Evolutionary conservation across 2,797 vertebrate genomes (phyloP).

Genomic region (Capromys pilorides): DNA sequence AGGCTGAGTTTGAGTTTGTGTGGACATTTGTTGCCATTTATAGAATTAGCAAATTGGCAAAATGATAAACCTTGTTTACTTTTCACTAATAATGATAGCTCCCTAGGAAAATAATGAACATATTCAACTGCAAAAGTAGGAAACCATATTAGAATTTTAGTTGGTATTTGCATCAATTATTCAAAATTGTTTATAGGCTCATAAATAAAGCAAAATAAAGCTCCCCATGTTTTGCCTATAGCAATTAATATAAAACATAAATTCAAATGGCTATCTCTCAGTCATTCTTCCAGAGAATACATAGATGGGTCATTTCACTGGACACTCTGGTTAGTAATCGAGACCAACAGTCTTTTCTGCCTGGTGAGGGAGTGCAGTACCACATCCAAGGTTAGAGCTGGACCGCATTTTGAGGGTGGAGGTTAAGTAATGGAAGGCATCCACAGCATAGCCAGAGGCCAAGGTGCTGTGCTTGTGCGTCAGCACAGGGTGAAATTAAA

Average conservation of each 20-base stretch:
- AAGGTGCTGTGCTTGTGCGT: slow-evolving; percentile 69
- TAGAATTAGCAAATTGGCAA: slow-evolving; percentile 11
- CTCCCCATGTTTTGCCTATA: slow-evolving; percentile 21
- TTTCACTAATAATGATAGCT: slow-evolving; percentile 54
- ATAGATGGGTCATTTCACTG: slow-evolving; percentile 28
- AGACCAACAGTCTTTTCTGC: slow-evolving; percentile 72
- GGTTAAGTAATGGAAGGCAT: slow-evolving; percentile 78
- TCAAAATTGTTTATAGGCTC: slow-evolving; percentile 30
- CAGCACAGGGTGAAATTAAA: slow-evolving; percentile 73
- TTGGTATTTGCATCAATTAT: slow-evolving; percentile 22
- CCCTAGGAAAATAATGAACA: slow-evolving; percentile 25
- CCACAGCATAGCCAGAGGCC: slow-evolving; percentile 74
- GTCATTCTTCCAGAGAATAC: slow-evolving; percentile 28
- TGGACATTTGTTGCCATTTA: background rate
- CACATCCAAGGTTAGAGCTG: slow-evolving; percentile 71
- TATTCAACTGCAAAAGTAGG: slow-evolving; percentile 34
- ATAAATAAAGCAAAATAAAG: slow-evolving; percentile 50
- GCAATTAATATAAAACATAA: slow-evolving; percentile 55
- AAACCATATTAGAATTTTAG: slow-evolving; percentile 29
- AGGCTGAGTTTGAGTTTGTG: background rate
- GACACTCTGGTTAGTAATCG: slow-evolving; percentile 72
- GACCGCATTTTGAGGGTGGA: slow-evolving; percentile 63
- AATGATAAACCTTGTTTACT: background rate
- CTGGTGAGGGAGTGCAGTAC: slow-evolving; percentile 55
- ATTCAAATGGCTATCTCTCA: slow-evolving; percentile 42